Conservation (phyloP, 2,888 invertebrate species). For the Chalcosyrphus nemorum region DNA sequence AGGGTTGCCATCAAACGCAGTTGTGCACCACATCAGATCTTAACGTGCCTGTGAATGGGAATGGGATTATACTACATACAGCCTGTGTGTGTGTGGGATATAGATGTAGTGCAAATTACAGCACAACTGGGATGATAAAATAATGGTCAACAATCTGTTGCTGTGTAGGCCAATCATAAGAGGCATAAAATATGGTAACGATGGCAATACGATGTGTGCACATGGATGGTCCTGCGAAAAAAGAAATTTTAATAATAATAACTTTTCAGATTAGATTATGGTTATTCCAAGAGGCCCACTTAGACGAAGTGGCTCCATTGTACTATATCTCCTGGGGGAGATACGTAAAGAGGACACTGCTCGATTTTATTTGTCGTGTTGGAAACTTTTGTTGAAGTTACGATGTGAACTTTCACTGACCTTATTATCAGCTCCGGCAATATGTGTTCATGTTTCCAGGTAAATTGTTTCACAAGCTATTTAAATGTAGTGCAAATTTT, state of each 20-base stretch:
- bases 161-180: not conserved
- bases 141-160: conserved; percentile 29
- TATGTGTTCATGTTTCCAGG: too few relatives aligned
- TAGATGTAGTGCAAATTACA: conserved; percentile 6
- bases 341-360: not conserved
- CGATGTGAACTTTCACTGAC: not conserved
- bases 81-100: not conserved
- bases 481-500: too few relatives aligned
- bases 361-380: not conserved
- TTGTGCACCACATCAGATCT: not conserved
- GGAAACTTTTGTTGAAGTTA: not conserved
- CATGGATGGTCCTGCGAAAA: not conserved
- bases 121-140: conserved; percentile 15
- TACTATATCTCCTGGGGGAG: too few relatives aligned
- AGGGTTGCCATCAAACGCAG: conserved; percentile 28
- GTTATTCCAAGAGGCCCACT: not conserved
- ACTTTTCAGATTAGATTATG: not conserved
- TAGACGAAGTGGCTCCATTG: not conserved
- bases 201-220: not conserved
- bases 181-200: conserved; percentile 1
- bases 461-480: too few relatives aligned
- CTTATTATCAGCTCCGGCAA: not conserved
- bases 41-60: not conserved
- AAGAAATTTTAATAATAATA: not conserved
- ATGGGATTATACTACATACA: not conserved